Conservation (phyloP, 2,113 vertebrate species). For the Alligator mississippiensis region DNA sequence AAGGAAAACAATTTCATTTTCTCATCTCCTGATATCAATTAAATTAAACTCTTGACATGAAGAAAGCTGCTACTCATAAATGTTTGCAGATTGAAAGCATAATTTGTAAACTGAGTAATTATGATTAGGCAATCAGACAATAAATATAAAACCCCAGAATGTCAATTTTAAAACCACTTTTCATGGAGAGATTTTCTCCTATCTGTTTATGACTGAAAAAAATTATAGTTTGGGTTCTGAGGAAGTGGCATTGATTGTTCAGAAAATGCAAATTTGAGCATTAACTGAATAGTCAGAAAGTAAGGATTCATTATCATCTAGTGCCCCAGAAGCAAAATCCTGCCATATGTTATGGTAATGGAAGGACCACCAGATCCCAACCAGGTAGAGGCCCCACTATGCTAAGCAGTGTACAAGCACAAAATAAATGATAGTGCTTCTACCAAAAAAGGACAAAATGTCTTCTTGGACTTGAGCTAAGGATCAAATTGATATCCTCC, state of each 20-base stretch:
- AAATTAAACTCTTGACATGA: constrained; percentile 26
- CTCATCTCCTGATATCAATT: not conserved
- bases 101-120: constrained; percentile 17
- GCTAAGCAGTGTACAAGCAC: not conserved
- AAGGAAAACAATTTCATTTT: not conserved
- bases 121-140: constrained; percentile 37
- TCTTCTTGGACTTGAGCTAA: no score
- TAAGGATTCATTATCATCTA: not conserved
- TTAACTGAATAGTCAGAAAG: not conserved
- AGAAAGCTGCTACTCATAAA: constrained; percentile 20
- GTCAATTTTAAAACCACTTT: constrained; percentile 33
- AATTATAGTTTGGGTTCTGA: not conserved
- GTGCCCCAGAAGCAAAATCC: not conserved
- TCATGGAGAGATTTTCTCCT: not conserved
- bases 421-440: no score
- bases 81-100: not conserved
- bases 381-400: not conserved
- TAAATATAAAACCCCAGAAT: not conserved
- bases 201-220: not conserved
- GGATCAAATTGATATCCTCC: not conserved
- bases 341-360: not conserved
- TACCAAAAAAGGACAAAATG: no score
- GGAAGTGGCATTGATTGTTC: not conserved
- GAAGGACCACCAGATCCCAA: not conserved
- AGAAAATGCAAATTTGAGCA: rapidly evolving